A percentile compares a stretch with the other conserved stretches of the same genome.
These are phyloP conservation scores for Anguilla japonica DNA, from an alignment of 2,113 vertebrate genomes.

Conservation along the genomic window DNA sequence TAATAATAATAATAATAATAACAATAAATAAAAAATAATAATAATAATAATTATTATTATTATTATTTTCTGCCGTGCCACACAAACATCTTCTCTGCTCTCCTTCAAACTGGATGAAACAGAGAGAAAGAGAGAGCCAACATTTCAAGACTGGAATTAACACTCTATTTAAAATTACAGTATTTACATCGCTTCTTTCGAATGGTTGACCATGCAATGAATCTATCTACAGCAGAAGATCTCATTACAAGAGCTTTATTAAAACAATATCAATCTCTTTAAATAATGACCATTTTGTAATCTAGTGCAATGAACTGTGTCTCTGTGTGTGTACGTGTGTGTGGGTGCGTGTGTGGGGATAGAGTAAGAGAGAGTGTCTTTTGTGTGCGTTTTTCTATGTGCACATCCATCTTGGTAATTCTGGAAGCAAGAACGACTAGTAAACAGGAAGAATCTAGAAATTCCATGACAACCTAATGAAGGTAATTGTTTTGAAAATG, in stretches of 20 bases:
- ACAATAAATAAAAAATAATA: not conserved
- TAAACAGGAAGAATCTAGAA: not conserved
- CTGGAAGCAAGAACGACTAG: not conserved
- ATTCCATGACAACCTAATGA: not conserved
- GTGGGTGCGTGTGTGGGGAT: conserved; percentile 2
- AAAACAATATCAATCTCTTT: conserved; percentile 14
- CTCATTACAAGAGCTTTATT: conserved; percentile 27
- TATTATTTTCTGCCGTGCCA: no score
- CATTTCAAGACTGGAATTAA: not conserved
- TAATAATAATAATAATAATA: not conserved
- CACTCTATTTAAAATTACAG: conserved; percentile 23
- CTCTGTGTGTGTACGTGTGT: not conserved
- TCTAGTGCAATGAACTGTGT: not conserved
- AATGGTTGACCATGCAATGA: conserved; percentile 21
- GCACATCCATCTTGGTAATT: not conserved
- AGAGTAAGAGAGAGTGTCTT: not conserved
- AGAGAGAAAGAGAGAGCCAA: no score
- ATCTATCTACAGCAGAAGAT: not conserved
- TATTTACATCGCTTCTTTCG: not conserved
- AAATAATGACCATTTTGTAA: conserved; percentile 7
- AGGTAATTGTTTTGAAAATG: not conserved
- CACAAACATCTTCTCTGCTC: no score
- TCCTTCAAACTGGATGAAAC: no score
- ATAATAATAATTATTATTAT: conserved; percentile 3
- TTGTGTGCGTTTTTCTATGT: not conserved